Evolutionary conservation across 1,140 invertebrate genomes (phyloP), one percentile per base, ranked within the genome.

Genomic region (Stegodyphus dumicola): DNA sequence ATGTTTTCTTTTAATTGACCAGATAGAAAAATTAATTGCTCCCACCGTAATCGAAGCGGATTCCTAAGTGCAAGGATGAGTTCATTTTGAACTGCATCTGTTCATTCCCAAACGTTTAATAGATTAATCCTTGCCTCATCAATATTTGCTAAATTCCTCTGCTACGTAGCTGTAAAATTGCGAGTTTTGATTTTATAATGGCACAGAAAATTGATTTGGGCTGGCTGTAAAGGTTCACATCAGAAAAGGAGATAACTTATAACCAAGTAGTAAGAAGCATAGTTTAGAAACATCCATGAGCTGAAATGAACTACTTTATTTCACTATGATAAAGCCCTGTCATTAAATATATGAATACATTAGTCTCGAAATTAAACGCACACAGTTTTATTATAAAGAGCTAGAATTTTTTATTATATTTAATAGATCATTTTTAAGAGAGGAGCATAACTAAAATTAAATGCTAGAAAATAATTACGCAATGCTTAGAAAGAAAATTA

Each of bases 1-100:
- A 99, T 95, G 88, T 94, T 94, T 85, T 93, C 93, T 7, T 83
- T 75, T 75, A 83, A 83, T 83, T 83, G 80, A 75, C 70, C 56
- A 51, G 49, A 83, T 75, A 65, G 70, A 74, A 83, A 71, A 83
- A 66, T 83, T 83, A 75, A 83, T 74, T 52, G 49, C 71, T 66
- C 48, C 49, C 10, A 52, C 49, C 53, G 18, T 65, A 75, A 83
- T 65, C 49, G 49, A 52, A 83, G 71, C 49, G 18, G 6, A 75
- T 75, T 83, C n/a, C 51, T 74, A 66, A 66, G 56, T 73, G 52
- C 66, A 33, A 74, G 75, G 71, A 83, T 67, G n/a, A 66, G 80
- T 83, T 71, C 71, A 83, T 67, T 83, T 51, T 66, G n/a, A 5
- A 49, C 7, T 10, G 33, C 80, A 83, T 17, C 80, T 83, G 80